These are phyloP conservation scores for Arrhamphus sclerolepis DNA, from an alignment of 2,797 vertebrate species.

Conservation along the genomic window DNA sequence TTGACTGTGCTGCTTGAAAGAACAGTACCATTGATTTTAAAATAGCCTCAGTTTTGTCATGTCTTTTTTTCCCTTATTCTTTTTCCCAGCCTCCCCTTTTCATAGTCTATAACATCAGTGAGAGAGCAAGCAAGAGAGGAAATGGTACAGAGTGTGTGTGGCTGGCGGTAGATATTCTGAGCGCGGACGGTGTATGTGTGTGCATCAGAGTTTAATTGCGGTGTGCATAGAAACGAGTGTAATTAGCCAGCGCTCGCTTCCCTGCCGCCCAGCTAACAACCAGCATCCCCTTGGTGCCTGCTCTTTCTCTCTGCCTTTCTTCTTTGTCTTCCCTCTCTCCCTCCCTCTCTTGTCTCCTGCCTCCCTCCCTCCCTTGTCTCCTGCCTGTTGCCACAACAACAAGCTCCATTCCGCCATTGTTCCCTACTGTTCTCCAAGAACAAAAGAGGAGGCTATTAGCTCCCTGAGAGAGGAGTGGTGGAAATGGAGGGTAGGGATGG, in stretches of 20 bases:
- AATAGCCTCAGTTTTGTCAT: conserved; percentile 65
- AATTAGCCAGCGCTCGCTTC: conserved; percentile 79
- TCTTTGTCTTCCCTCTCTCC: conserved; percentile 69
- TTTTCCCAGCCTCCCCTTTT: conserved; percentile 28
- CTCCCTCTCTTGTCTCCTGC: too few species aligned
- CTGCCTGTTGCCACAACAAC: conserved; percentile 79
- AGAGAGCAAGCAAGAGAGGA: not conserved
- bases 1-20: conserved; percentile 54
- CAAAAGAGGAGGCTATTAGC: conserved; percentile 83
- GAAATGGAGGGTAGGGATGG: conserved; percentile 71
- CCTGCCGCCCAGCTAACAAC: conserved; percentile 78
- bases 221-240: conserved; percentile 80
- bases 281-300: conserved; percentile 75
- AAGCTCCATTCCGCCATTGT: conserved; percentile 77
- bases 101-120: conserved; percentile 54
- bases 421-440: conserved; percentile 81
- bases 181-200: conserved; percentile 61
- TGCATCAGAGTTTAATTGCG: conserved; percentile 78
- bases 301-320: conserved; percentile 70
- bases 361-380: conserved; percentile 69
- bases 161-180: conserved; percentile 67
- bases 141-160: conserved; percentile 39
- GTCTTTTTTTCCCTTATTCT: conserved; percentile 37
- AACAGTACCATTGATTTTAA: conserved; percentile 60
- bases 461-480: conserved; percentile 71